Base-by-base conservation (phyloP, 2,888 invertebrate species). In the Caenorhabditis sp. region DNA sequence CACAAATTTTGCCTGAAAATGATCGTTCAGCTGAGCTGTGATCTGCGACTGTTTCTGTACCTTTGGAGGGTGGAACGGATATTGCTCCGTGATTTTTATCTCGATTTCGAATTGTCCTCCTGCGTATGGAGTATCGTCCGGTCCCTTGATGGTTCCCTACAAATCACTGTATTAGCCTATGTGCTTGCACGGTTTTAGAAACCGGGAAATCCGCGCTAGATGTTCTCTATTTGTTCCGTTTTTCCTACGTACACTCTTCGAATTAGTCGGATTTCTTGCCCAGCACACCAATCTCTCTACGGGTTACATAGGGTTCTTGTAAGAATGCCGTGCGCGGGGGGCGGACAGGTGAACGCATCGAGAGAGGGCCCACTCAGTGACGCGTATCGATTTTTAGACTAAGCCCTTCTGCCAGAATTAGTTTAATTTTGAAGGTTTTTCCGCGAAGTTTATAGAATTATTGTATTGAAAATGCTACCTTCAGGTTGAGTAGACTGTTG, bases 1-100 rank as follows among this genome's bases (percentile, higher is more conserved):
- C 83, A 94, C 92, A 91, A 99, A 99, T 83, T 95, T 93, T 80
- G 97, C 95, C 96, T 96, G 80, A 27, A 50, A 9, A 15, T 46
- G 13, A 7, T 30, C 6, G 6, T 5, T 30, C 30, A 30, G 5
- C 6, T 30, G 30, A 30, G 30, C 30, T 9, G 5, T 30, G 30
- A 30, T n/a, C n/a, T n/a, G n/a, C n/a, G 30, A 5, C 30, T 30
- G 30, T 30, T 9, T 30, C 30, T n/a, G n/a, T 92, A 96, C 97
- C 93, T 96, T 97, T 56, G 99, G 99, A 80, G 99, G 99, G 92
- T 96, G 96, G 90, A 99, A 99, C 15, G 99, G 99, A 92, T 99
- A 99, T 45, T 96, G 95, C 91, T 98, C 97, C 87, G 99, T 98
- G 83, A 99, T 95, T 92, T 94, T 94, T 80, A 99, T 98, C 91